These are phyloP conservation scores for Telmatochromis sp. DNA, from an alignment of 2,113 vertebrate genomes.

Conservation along the genomic window DNA sequence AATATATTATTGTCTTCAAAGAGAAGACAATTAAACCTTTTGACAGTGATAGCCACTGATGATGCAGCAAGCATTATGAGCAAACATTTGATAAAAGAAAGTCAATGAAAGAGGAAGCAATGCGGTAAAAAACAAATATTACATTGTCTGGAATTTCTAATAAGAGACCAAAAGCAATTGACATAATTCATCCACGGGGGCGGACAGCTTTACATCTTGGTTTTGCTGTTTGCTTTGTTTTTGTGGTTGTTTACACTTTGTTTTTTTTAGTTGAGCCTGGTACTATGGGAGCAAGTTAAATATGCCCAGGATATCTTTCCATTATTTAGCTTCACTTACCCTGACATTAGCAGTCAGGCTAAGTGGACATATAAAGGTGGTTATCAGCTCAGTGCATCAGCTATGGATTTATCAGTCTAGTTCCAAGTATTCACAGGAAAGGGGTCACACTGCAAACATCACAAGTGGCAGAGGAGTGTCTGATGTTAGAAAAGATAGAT, in stretches of 20 bases:
- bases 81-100: neutral
- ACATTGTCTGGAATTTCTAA: neutral
- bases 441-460: neutral
- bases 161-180: neutral
- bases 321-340: neutral
- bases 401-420: neutral
- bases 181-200: neutral
- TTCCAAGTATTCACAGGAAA: neutral
- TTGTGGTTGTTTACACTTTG: neutral
- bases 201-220: fast-evolving
- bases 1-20: neutral
- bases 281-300: neutral
- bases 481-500: neutral
- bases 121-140: neutral
- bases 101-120: neutral
- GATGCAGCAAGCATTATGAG: neutral
- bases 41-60: neutral
- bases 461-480: neutral
- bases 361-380: neutral
- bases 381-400: neutral
- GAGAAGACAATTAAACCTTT: neutral
- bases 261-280: neutral
- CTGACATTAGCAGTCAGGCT: neutral
- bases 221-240: neutral
- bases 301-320: neutral